These are phyloP conservation scores for Fistularia commersonii DNA, from an alignment of 2,797 vertebrate species.

Conservation along the genomic window DNA sequence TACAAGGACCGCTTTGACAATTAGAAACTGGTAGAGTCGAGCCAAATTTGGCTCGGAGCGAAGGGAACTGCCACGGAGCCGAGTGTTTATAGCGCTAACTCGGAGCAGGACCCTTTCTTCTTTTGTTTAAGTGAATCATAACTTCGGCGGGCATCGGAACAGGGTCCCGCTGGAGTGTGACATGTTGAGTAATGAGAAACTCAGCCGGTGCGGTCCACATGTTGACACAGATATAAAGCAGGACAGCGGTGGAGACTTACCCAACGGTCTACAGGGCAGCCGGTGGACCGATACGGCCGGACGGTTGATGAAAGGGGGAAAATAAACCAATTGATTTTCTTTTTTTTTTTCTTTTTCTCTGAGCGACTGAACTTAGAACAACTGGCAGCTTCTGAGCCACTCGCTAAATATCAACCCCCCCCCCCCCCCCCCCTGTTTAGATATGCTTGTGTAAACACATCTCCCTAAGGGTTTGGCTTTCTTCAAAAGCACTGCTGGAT, in stretches of 20 bases:
- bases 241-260: constrained; percentile 31
- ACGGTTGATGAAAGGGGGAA: too few species aligned
- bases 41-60: constrained; percentile 59
- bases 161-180: constrained; percentile 17
- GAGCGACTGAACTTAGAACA: too few species aligned
- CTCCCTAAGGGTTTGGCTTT: too few species aligned
- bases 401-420: too few species aligned
- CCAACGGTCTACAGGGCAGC: constrained; percentile 7
- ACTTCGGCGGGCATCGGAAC: constrained; percentile 32
- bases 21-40: constrained; percentile 9
- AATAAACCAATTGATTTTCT: too few species aligned
- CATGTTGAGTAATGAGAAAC: constrained; percentile 50
- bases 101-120: constrained; percentile 29
- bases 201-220: constrained; percentile 48
- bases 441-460: too few species aligned
- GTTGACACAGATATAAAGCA: constrained; percentile 57
- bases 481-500: too few species aligned
- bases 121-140: constrained; percentile 49
- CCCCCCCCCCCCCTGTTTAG: too few species aligned
- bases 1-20: constrained; percentile 19
- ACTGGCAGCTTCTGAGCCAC: too few species aligned
- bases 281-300: constrained; percentile 10
- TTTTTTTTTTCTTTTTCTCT: too few species aligned
- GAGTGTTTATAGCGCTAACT: constrained; percentile 43
- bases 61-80: not conserved